Percentiles rank a stretch among this genome's conserved stretches.
Conservation (phyloP, 1,140 invertebrate genomes). For the Heterodera carotae region DNA sequence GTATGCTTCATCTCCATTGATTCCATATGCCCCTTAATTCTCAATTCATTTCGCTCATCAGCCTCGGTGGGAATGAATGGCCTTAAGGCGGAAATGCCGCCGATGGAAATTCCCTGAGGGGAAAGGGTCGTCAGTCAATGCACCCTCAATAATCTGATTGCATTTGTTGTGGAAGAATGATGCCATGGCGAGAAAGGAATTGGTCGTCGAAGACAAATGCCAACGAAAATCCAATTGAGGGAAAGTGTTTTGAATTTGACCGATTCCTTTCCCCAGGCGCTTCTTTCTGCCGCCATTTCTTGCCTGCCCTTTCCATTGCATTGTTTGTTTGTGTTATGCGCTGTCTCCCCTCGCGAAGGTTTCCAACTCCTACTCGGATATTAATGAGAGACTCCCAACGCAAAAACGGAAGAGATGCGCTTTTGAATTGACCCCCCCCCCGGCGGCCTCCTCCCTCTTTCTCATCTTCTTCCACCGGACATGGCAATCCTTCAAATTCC, state of each 20-base stretch:
- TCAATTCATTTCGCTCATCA: neutral
- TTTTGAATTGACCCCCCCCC: too few relatives aligned
- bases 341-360: too few relatives aligned
- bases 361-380: neutral
- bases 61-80: neutral
- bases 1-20: too few relatives aligned
- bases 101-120: neutral
- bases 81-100: neutral
- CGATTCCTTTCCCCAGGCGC: too few relatives aligned
- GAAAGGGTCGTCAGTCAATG: neutral
- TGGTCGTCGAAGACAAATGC: too few relatives aligned
- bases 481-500: neutral
- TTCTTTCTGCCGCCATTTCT: too few relatives aligned
- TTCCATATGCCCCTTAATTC: neutral
- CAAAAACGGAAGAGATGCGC: neutral
- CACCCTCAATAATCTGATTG: constrained; percentile 4
- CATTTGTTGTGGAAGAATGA: neutral
- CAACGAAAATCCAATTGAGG: neutral
- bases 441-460: too few relatives aligned
- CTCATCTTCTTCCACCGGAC: neutral
- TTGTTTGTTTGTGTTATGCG: neutral
- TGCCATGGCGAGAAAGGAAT: too few relatives aligned
- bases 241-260: too few relatives aligned
- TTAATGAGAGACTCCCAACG: neutral
- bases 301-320: too few relatives aligned